Evolutionary conservation across 1,140 invertebrate genomes (phyloP).

Genomic region (Chelonus insularis): DNA sequence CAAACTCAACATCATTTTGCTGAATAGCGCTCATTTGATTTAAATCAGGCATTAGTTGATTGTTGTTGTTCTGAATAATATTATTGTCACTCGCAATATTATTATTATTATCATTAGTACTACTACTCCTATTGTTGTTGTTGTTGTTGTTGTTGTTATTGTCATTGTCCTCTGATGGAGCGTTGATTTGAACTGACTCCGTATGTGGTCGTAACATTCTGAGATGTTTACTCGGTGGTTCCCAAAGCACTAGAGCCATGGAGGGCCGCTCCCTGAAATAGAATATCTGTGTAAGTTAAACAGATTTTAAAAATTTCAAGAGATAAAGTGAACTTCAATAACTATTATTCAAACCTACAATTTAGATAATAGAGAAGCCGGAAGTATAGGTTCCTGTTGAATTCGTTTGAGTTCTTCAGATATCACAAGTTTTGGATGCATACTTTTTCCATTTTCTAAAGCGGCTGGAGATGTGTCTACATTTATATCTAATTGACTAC

Average conservation of each 20-base stretch:
- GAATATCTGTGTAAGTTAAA: slow-evolving; percentile 32
- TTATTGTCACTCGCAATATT: slow-evolving; percentile 38
- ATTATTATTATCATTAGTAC: slow-evolving; percentile 32
- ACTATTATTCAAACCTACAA: slow-evolving; percentile 51
- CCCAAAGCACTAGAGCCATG: slow-evolving; percentile 77
- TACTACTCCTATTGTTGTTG: slow-evolving; percentile 23
- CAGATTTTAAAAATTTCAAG: slow-evolving; percentile 17
- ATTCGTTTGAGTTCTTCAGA: slow-evolving; percentile 72
- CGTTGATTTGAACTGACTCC: too few relatives aligned
- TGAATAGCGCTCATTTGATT: slow-evolving; percentile 37
- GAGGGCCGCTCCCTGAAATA: slow-evolving; percentile 67
- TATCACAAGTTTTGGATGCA: slow-evolving; percentile 60
- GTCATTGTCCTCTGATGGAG: too few relatives aligned
- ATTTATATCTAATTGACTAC: slow-evolving; percentile 30
- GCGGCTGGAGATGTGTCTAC: slow-evolving; percentile 35
- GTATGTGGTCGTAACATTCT: slow-evolving; percentile 40
- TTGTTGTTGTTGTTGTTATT: slow-evolving; percentile 43
- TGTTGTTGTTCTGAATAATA: slow-evolving; percentile 42
- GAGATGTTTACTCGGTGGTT: slow-evolving; percentile 66
- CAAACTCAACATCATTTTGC: slow-evolving; percentile 33
- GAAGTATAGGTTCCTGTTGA: slow-evolving; percentile 66
- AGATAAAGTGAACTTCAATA: too few relatives aligned
- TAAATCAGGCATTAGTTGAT: slow-evolving; percentile 43
- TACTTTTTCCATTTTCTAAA: slow-evolving; percentile 32
- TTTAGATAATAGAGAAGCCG: slow-evolving; percentile 63